Evolutionary conservation across 2,113 vertebrate genomes (phyloP).

Genomic region (Bungarus multicinctus): DNA sequence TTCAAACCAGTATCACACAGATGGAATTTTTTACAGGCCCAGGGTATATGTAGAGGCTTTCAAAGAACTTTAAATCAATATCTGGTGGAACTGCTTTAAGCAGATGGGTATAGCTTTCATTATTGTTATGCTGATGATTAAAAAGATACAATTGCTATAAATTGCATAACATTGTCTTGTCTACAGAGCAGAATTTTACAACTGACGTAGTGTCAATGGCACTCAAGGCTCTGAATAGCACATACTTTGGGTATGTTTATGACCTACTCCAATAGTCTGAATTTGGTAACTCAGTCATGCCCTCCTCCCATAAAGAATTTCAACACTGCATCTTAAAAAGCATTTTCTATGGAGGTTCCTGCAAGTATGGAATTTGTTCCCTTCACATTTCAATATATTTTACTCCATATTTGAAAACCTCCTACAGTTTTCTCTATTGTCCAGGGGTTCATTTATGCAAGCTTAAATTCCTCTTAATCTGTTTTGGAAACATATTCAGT

Average conservation of each 20-base stretch:
- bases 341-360: background rate
- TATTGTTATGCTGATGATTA: too few species aligned
- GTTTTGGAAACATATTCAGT: background rate
- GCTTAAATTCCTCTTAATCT: too few species aligned
- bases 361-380: background rate
- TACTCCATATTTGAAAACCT: background rate
- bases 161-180: background rate
- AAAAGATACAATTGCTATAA: background rate
- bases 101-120: background rate
- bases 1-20: background rate
- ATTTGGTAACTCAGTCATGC: background rate
- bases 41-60: background rate
- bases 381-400: background rate
- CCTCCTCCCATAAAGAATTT: too few species aligned
- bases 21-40: background rate
- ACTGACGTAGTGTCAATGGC: background rate
- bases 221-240: background rate
- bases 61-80: background rate
- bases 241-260: background rate
- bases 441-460: background rate
- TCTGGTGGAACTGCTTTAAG: background rate
- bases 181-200: background rate
- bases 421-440: background rate
- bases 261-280: background rate
- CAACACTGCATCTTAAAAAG: background rate